Evolutionary conservation across 2,113 vertebrate species (phyloP).

Genomic region (Phylloscopus whistleri): DNA sequence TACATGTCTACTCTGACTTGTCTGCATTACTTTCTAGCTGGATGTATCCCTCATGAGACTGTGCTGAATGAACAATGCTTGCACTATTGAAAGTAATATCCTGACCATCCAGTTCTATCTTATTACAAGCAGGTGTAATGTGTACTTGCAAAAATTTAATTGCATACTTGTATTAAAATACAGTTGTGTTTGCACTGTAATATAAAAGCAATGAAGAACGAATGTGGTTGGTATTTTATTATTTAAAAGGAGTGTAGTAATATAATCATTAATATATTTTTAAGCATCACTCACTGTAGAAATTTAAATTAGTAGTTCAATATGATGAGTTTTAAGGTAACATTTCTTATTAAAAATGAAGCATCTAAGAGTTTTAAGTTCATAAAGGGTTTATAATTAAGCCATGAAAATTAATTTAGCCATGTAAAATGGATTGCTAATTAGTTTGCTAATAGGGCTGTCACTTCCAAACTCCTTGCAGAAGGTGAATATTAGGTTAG

Average conservation of each 20-base stretch:
- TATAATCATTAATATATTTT: neutral
- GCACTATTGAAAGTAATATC: neutral
- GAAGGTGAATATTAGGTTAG: conserved; percentile 35
- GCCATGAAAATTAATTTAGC: conserved; percentile 25
- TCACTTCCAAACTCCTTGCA: conserved; percentile 5
- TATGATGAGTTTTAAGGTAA: neutral
- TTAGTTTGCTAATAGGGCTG: conserved; percentile 37
- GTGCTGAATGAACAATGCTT: neutral
- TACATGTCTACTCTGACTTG: neutral
- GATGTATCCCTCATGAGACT: neutral
- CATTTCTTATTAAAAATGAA: neutral
- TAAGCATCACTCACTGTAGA: neutral
- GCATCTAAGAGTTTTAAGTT: neutral
- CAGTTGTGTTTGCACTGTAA: neutral
- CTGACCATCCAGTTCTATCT: neutral
- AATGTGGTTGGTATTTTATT: neutral
- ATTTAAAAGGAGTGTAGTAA: neutral
- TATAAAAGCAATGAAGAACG: neutral
- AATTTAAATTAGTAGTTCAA: neutral
- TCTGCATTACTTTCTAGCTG: neutral
- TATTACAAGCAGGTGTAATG: neutral
- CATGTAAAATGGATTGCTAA: conserved; percentile 28
- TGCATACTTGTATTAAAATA: neutral
- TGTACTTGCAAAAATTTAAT: neutral
- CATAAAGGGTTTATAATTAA: conserved; percentile 13